Percentiles rank a stretch among this genome's conserved stretches.
These are phyloP conservation scores for Heterocephalus glaber DNA, from an alignment of 2,113 vertebrate genomes.

Conservation along the genomic window DNA sequence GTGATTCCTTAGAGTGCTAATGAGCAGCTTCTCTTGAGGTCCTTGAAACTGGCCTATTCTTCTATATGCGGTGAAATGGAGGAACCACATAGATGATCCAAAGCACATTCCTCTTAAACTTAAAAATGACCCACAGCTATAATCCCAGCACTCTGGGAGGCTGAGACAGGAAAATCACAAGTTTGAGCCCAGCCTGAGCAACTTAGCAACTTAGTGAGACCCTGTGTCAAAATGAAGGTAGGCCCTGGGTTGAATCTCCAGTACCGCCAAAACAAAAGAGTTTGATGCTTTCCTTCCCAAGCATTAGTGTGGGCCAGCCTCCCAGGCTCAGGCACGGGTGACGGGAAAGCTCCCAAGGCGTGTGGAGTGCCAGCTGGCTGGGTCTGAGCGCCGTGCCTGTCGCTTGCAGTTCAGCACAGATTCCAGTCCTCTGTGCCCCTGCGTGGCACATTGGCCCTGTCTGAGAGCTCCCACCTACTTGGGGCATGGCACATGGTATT, in stretches of 20 bases:
- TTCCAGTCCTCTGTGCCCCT: neutral
- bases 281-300: neutral
- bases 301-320: fast-evolving
- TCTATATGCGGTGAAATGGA: fast-evolving
- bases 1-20: neutral
- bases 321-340: neutral
- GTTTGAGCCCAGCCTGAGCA: neutral
- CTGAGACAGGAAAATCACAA: neutral
- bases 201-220: neutral
- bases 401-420: neutral
- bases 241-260: neutral
- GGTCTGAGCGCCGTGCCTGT: neutral
- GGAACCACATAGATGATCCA: no score
- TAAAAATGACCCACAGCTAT: neutral
- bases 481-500: fast-evolving
- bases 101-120: neutral
- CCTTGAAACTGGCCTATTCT: neutral
- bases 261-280: neutral
- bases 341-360: neutral
- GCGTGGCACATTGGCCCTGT: neutral
- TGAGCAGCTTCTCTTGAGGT: neutral
- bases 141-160: neutral
- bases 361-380: fast-evolving
- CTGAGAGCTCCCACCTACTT: fast-evolving
- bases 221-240: neutral